Percentiles rank a stretch among this genome's conserved stretches.
phyloP scores from a whole-genome alignment of 2,113 vertebrate species.

The Peromyscus polionotus region DNA sequence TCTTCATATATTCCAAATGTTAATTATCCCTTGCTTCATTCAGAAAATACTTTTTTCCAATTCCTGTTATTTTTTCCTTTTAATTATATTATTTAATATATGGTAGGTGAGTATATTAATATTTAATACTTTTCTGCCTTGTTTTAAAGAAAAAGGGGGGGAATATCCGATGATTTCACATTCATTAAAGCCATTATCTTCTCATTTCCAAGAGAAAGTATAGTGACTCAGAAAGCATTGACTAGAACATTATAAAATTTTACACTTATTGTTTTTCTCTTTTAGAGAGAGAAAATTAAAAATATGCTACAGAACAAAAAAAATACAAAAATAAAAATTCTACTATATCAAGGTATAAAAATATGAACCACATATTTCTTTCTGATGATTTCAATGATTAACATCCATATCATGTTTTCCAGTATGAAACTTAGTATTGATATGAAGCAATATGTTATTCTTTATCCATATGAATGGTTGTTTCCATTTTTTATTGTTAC shows the following conservation, averaged over 20 bases:
- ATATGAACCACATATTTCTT: neutral
- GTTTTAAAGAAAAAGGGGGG: neutral
- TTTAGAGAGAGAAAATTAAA: slow-evolving; percentile 2
- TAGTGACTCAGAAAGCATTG: slow-evolving; percentile 1
- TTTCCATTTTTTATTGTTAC: neutral
- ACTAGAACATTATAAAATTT: neutral
- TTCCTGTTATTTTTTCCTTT: neutral
- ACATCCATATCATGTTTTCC: neutral
- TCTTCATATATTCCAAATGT: neutral
- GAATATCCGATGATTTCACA: neutral
- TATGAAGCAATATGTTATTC: neutral
- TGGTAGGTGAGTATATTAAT: neutral
- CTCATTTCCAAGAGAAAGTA: neutral
- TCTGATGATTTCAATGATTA: neutral
- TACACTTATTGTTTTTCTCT: neutral
- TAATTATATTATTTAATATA: neutral
- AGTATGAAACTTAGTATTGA: neutral
- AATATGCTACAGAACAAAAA: neutral
- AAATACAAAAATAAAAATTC: neutral
- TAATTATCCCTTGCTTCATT: neutral
- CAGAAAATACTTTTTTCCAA: neutral
- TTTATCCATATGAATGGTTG: neutral
- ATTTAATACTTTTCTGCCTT: neutral
- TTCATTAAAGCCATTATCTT: neutral
- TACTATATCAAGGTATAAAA: neutral